Conservation (phyloP, 1,140 invertebrate species). For the Telenomus remus region DNA sequence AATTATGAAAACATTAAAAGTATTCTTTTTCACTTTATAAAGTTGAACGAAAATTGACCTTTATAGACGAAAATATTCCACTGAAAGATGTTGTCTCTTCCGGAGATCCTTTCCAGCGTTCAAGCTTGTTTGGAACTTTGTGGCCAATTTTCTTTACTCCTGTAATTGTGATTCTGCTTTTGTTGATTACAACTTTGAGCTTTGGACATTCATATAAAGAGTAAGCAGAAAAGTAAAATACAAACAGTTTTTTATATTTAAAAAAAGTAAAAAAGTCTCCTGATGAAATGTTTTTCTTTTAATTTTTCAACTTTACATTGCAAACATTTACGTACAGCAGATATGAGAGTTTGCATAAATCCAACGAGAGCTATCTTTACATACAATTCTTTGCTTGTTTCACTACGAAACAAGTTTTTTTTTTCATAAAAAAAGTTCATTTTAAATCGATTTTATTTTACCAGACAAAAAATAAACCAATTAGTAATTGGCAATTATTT, state of each 20-base stretch:
- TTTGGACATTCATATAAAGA: conserved; percentile 64
- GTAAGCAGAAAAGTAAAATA: conserved; percentile 61
- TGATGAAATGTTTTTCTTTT: too few species aligned
- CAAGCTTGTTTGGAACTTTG: conserved; percentile 36
- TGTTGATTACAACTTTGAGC: conserved; percentile 51
- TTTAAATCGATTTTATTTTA: neutral
- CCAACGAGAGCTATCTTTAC: conserved; percentile 21
- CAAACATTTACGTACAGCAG: neutral
- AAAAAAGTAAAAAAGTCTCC: too few species aligned
- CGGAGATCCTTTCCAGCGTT: conserved; percentile 57
- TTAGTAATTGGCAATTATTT: conserved; percentile 3
- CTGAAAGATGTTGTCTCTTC: conserved; percentile 47
- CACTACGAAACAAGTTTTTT: too few species aligned
- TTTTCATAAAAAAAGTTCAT: neutral
- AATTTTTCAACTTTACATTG: neutral
- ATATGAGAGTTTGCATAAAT: conserved; percentile 22
- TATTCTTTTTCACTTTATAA: too few species aligned
- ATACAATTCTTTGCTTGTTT: neutral
- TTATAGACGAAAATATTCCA: conserved; percentile 57
- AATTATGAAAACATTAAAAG: neutral
- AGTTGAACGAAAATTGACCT: too few species aligned
- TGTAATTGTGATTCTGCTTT: conserved; percentile 49
- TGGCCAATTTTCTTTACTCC: conserved; percentile 59
- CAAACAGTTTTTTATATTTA: neutral
- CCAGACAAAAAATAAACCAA: too few species aligned